Evolutionary conservation across 2,888 invertebrate genomes (phyloP), one percentile per base, ranked within the genome.

Genomic region (Dolichomitus sp.): DNA sequence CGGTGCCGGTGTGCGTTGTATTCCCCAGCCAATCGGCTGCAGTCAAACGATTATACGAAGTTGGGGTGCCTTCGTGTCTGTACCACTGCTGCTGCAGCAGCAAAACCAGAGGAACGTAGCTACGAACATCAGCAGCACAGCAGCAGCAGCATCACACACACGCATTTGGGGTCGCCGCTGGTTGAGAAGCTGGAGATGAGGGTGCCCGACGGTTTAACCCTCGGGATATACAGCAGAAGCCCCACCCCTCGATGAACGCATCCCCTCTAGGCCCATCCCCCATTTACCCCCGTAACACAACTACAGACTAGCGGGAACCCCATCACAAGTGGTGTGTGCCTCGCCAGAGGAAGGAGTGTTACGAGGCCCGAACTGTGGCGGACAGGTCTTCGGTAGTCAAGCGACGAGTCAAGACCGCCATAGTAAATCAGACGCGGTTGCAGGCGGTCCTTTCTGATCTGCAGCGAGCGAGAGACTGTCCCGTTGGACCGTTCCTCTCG

Each of bases 391-490:
- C 65, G 61, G 81, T 68, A 89, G 87, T 88, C 89, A 88, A 86
- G 84, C 80, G 84, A 85, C 86, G 85, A 83, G 86, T 85, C 87
- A 86, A 88, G 89, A 90, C 90, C 89, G 89, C 92, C 90, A 90
- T 91, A 91, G 91, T 92, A 93, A 93, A 93, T 93, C 93, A 93
- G 93, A 89, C 91, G 73, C 61, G 91, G 90, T 92, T 90, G 91
- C 93, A 91, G 92, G 92, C 93, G 93, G 92, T 93, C 92, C 91
- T 92, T n/a, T 93, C 91, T 92, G 92, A 93, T 92, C 93, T 89
- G 87, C 90, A 86, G 81, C 83, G 84, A 83, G 81, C 85, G 88
- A 27, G 52, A 65, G 42, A 52, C 59, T 48, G 27, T 74, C 57
- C 48, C 72, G 74, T 63, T 74, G 48, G 30, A 48, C 65, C 72